Conservation (phyloP, 2,888 invertebrate genomes). For the Julus scanicus region DNA sequence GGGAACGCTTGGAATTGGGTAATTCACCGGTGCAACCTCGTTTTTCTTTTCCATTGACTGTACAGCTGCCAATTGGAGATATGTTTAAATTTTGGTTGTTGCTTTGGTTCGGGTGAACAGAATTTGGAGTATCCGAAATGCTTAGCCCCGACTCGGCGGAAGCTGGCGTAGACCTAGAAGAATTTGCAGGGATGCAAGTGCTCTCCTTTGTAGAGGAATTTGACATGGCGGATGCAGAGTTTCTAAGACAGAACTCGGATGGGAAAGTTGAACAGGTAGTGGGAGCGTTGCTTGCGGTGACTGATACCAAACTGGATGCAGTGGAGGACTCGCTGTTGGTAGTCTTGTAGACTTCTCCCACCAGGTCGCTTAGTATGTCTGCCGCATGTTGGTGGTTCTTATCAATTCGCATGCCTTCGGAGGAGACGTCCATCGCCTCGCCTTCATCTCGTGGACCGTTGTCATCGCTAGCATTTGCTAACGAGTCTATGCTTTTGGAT, state of each 20-base stretch:
- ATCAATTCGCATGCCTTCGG: neutral
- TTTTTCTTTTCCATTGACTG: neutral
- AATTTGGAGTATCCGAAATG: neutral
- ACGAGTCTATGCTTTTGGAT: slow-evolving; percentile 1
- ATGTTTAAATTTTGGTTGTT: neutral
- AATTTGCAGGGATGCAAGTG: neutral
- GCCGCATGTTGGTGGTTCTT: neutral
- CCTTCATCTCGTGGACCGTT: neutral
- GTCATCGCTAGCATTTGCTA: neutral
- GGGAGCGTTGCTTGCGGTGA: neutral
- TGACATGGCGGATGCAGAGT: neutral
- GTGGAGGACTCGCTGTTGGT: neutral
- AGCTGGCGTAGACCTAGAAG: no score
- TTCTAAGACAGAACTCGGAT: neutral
- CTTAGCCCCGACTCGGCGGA: neutral
- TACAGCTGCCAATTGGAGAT: neutral
- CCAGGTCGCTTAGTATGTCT: slow-evolving; percentile 57
- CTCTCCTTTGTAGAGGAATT: neutral
- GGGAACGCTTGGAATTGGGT: slow-evolving; percentile 18
- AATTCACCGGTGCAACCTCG: slow-evolving; percentile 7
- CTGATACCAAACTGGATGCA: neutral
- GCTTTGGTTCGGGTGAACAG: neutral
- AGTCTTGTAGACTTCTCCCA: slow-evolving; percentile 56
- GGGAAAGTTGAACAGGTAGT: neutral
- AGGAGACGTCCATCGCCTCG: neutral